Evolutionary conservation across 2,113 vertebrate genomes (phyloP), one percentile per base, ranked within the genome.

Genomic region (Alligator sinensis): DNA sequence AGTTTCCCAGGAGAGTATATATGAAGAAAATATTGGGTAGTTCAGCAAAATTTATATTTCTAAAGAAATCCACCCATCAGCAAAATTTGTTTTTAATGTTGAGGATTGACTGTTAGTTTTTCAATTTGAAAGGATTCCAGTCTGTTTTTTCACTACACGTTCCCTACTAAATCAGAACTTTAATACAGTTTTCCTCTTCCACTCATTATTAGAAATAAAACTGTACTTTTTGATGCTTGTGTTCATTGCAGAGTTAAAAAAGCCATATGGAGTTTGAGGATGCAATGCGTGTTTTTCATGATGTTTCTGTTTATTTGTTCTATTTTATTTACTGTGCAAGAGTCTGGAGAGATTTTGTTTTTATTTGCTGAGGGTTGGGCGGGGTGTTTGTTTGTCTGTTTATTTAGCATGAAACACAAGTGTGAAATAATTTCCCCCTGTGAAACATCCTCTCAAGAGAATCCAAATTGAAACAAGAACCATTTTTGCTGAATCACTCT

Each of bases 31-130:
- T 64, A 66, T 54, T 78, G 63, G 72, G 74, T 22, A 68, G 22
- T 93, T 87, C 19, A 60, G 66, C 59, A 81, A n/a, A 17, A 34
- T 88, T 93, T 82, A 82, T 38, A 87, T 89, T 75, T 77, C 11
- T 59, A 81, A 90, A 89, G 57, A 78, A 95, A 89, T 76, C 82
- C 9, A 76, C 82, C 62, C 57, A 47, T 1, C 38, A 3, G 72
- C 47, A 90, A 54, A 88, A 88, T 91, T 82, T 8, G 18, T 81
- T 89, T 89, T 77, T 79, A 17, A n/a, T 74, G 81, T 88, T 93
- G 76, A 77, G 80, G 91, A 57, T n/a, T 75, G 15, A 16, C 80
- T 76, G 59, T 59, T 82, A 80, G 28, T 85, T 90, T 85, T 90
- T 77, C 30, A 47, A 58, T 87, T 89, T 30, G 0, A 3, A 89